Percentiles rank a stretch among this genome's conserved stretches.
phyloP scores from a whole-genome alignment of 2,797 vertebrate species.

The Enteromius unitaeniatus region DNA sequence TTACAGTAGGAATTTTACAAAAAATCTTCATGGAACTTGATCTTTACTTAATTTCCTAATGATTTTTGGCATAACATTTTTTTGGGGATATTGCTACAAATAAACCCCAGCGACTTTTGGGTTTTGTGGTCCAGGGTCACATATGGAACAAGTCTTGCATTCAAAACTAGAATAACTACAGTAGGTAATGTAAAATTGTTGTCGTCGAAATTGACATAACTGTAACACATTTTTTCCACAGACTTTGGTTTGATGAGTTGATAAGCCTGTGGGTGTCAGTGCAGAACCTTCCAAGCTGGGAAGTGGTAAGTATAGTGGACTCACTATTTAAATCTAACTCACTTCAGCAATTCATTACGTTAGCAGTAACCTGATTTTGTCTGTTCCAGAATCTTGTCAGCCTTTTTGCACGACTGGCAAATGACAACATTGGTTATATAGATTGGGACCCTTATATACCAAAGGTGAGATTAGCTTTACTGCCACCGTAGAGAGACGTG shows the following conservation, averaged over 20 bases:
- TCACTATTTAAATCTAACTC: neutral
- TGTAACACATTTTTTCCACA: conserved; percentile 64
- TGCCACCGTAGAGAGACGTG: neutral
- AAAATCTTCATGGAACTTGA: no score
- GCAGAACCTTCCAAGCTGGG: conserved; percentile 97
- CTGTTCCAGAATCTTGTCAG: conserved; percentile 89
- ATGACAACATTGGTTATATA: conserved; percentile 98
- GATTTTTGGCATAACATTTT: no score
- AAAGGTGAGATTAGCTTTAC: conserved; percentile 80
- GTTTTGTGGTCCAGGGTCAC: no score
- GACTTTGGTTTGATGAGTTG: conserved; percentile 96
- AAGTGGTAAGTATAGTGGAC: conserved; percentile 84
- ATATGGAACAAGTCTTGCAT: neutral
- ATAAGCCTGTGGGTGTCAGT: conserved; percentile 93
- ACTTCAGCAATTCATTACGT: neutral
- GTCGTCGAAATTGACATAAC: neutral
- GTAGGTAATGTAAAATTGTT: neutral
- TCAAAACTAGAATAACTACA: neutral
- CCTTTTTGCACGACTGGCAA: conserved; percentile 94
- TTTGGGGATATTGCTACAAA: no score
- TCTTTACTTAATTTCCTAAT: no score
- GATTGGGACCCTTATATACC: conserved; percentile 97
- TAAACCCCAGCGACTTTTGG: no score
- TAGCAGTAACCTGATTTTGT: neutral
- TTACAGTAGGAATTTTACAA: no score